Conservation (phyloP, 2,797 vertebrate species). For the Echiichthys vipera region DNA sequence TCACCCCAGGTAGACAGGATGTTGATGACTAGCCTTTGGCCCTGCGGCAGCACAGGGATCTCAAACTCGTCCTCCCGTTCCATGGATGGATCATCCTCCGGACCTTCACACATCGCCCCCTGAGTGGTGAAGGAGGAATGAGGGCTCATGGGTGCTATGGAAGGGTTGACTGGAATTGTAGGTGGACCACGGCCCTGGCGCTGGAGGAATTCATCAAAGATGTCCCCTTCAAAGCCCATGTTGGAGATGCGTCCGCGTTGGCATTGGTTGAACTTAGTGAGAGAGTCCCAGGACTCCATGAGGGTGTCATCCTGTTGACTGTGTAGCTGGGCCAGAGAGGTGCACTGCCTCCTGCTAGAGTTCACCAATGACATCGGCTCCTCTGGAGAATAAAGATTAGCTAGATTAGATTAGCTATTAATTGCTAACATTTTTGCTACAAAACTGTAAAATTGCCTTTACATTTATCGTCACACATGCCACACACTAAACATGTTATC, state of each 20-base stretch:
- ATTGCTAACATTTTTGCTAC: neutral
- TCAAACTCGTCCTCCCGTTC: conserved; percentile 88
- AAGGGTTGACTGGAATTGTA: conserved; percentile 22
- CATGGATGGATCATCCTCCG: conserved; percentile 69
- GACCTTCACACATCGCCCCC: conserved; percentile 57
- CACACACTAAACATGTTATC: neutral
- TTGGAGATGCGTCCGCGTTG: conserved; percentile 94
- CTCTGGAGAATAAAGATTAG: conserved; percentile 77
- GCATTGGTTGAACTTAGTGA: conserved; percentile 92
- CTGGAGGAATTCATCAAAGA: conserved; percentile 95
- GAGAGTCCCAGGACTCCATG: conserved; percentile 93
- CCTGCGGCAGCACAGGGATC: conserved; percentile 93
- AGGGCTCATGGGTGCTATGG: conserved; percentile 49
- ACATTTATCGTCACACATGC: neutral
- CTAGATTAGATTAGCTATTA: neutral
- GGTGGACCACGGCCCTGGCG: conserved; percentile 80
- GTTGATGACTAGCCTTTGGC: conserved; percentile 89
- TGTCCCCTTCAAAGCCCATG: conserved; percentile 90
- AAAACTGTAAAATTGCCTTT: neutral
- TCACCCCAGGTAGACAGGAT: conserved; percentile 97
- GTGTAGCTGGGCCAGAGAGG: conserved; percentile 70
- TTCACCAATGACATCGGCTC: conserved; percentile 59
- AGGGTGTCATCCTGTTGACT: conserved; percentile 88
- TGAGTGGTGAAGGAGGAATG: conserved; percentile 33
- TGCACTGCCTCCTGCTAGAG: conserved; percentile 57